Conservation (phyloP, 2,797 vertebrate species). For the Hoplostethus mediterraneus region DNA sequence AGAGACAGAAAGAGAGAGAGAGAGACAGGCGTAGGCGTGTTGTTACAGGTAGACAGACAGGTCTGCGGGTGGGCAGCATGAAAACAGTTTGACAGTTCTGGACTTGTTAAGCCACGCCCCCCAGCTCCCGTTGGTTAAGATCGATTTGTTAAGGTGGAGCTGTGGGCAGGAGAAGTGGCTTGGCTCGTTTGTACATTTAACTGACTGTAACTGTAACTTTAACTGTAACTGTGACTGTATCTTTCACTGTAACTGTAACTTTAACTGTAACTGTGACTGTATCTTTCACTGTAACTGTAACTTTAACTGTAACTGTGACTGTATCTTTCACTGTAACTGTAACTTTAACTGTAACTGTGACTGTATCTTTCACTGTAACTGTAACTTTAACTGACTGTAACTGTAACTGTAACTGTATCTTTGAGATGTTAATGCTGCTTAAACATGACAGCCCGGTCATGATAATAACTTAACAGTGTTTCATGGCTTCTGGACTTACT, state of each 20-base stretch:
- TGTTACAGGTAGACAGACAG: neutral
- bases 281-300: neutral
- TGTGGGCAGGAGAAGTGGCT: neutral
- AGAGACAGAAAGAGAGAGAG: neutral
- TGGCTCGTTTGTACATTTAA: neutral
- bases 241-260: neutral
- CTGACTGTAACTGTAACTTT: too few species aligned
- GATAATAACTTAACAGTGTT: neutral
- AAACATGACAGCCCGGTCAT: neutral
- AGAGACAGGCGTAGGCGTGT: neutral
- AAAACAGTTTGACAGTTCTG: neutral
- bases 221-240: too few species aligned
- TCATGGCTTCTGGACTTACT: too few species aligned
- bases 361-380: too few species aligned
- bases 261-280: too few species aligned
- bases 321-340: too few species aligned
- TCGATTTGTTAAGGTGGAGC: conserved; percentile 41
- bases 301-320: too few species aligned
- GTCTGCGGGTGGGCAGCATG: neutral
- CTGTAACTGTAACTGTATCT: too few species aligned
- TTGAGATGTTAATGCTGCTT: too few species aligned
- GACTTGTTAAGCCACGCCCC: conserved; percentile 8
- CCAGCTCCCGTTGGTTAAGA: neutral
- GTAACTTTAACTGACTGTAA: neutral
- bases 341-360: neutral